These are phyloP conservation scores for Tetragonisca angustula DNA, from an alignment of 2,888 invertebrate genomes.

Conservation along the genomic window DNA sequence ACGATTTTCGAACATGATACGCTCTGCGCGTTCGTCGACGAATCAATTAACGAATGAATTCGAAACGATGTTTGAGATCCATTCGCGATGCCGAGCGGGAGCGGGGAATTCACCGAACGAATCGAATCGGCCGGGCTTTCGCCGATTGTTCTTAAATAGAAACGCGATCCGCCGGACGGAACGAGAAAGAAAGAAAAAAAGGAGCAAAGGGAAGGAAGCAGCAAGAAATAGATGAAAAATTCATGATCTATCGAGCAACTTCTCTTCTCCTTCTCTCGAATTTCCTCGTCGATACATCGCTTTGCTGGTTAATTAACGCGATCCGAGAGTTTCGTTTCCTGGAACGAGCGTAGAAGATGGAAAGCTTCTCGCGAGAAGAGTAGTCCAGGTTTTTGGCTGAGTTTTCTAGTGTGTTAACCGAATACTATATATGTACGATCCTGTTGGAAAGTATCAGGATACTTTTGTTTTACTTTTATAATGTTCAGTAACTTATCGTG, in stretches of 20 bases:
- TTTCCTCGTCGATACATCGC: background rate
- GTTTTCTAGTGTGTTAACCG: background rate
- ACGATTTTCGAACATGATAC: background rate
- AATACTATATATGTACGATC: background rate
- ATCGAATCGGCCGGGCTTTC: background rate
- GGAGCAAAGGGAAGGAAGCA: background rate
- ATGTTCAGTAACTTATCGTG: no score
- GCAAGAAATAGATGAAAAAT: conserved; percentile 8
- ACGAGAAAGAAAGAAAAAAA: no score
- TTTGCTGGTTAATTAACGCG: conserved; percentile 33
- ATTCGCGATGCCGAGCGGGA: background rate
- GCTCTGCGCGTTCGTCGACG: conserved; percentile 9
- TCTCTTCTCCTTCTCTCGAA: background rate
- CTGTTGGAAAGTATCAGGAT: no score
- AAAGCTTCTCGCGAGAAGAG: conserved; percentile 19
- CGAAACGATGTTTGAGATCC: conserved; percentile 17
- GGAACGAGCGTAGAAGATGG: background rate
- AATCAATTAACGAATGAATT: conserved; percentile 42
- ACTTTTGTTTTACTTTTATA: no score
- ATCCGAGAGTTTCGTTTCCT: conserved; percentile 9
- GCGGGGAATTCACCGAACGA: conserved; percentile 1
- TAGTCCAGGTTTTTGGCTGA: background rate
- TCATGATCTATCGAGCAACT: background rate
- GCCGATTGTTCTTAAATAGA: conserved; percentile 7
- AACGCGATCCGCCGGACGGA: background rate